These are phyloP conservation scores for Drosophila demipolita DNA, from an alignment of 2,888 invertebrate genomes.

Conservation along the genomic window DNA sequence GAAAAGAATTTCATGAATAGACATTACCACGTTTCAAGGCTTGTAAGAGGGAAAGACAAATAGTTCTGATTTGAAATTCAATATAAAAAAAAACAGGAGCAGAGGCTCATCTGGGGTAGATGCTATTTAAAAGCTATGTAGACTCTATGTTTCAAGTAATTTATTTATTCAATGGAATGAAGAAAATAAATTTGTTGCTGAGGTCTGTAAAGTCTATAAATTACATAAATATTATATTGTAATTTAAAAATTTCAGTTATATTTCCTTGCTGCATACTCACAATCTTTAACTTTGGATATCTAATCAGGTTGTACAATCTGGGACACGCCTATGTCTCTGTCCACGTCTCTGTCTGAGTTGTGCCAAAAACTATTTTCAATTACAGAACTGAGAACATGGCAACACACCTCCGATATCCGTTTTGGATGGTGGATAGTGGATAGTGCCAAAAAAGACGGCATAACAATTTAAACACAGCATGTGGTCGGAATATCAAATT, in stretches of 20 bases:
- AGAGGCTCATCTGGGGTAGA: slow-evolving; percentile 14
- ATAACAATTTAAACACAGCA: slow-evolving; percentile 83
- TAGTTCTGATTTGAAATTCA: slow-evolving; percentile 45
- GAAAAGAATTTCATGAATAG: slow-evolving; percentile 73
- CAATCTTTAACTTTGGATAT: neutral
- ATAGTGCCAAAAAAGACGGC: slow-evolving; percentile 57
- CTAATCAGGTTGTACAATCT: slow-evolving; percentile 55
- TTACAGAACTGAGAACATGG: slow-evolving; percentile 40
- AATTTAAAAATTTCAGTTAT: neutral
- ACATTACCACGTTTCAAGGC: slow-evolving; percentile 25
- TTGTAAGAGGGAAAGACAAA: neutral
- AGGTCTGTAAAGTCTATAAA: neutral
- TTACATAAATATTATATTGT: neutral
- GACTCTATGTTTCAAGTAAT: slow-evolving; percentile 1
- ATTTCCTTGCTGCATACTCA: neutral
- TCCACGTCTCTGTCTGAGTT: neutral
- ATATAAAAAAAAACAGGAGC: slow-evolving; percentile 24
- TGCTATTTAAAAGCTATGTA: slow-evolving; percentile 27
- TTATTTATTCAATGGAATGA: slow-evolving; percentile 31
- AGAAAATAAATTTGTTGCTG: too few species aligned
- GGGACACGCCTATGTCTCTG: slow-evolving; percentile 56
- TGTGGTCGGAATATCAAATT: slow-evolving; percentile 84
- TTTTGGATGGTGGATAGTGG: neutral
- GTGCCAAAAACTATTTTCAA: slow-evolving; percentile 75
- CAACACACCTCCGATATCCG: slow-evolving; percentile 35